Base-by-base conservation (phyloP, 2,888 invertebrate genomes). In the Trichopoda pennipes region DNA sequence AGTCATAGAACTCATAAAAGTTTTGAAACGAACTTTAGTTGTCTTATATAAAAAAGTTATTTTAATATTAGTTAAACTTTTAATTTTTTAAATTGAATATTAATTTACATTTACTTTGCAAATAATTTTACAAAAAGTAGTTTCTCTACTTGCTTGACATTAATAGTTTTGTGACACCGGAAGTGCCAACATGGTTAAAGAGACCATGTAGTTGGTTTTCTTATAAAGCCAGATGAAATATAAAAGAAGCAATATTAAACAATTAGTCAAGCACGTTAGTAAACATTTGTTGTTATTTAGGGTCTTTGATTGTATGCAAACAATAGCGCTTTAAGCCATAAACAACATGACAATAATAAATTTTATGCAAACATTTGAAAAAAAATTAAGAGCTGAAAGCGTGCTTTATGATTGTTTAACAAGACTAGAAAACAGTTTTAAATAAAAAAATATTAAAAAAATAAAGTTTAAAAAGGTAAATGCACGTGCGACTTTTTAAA, bases 231-330 rank as follows among this genome's bases (percentile, higher is more conserved):
- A 79, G 42, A 66, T 60, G 64, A 79, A 73, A 61, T 68, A 38
- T 19, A 63, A 77, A 64, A 69, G 77, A 73, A 77, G 77, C 53
- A 69, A 78, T 78, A 81, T 81, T 81, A 78, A 78, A 78, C 73
- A 77, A 81, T 81, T 81, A 81, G 78, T 81, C 81, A 81, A 19
- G 69, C 74, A 78, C 69, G 69, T 66, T 74, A 81, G 69, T 53
- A 81, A 81, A 58, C 74, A 74, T 69, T 81, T 74, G 69, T 77
- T 69, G 56, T 19, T 63, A 44, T 49, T 69, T 63, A 68, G 63
- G 70, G 64, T 55, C 49, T 58, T 23, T 42, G 23, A 12, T n/a
- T 58, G 60, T 51, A n/a, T 49, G 44, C 38, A 23, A 56, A 77
- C 63, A 77, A 70, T 63, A 17, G 49, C 42, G 76, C 61, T 76